These are phyloP conservation scores for Euzetes globulus DNA, from an alignment of 2,888 invertebrate species.

Conservation along the genomic window DNA sequence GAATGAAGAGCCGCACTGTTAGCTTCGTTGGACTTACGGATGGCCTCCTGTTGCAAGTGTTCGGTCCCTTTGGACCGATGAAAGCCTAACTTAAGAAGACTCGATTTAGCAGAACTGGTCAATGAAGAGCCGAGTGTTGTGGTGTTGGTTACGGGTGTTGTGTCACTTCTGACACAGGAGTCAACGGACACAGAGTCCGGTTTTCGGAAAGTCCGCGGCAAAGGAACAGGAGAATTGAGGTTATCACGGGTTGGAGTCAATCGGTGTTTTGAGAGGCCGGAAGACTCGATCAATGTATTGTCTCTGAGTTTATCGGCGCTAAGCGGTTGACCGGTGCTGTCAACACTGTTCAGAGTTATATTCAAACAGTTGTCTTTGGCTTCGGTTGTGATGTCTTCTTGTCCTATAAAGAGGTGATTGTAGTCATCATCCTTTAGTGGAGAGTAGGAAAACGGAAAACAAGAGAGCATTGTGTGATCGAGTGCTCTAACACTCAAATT, in stretches of 20 bases:
- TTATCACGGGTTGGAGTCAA: conserved; percentile 12
- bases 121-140: background rate
- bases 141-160: background rate
- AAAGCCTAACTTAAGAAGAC: conserved; percentile 19
- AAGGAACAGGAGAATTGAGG: background rate
- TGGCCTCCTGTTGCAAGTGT: conserved; percentile 33
- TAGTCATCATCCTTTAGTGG: conserved; percentile 23
- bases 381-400: background rate
- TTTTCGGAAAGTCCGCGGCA: conserved; percentile 20
- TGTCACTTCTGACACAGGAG: background rate
- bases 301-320: background rate
- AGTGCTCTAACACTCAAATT: background rate
- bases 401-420: conserved; percentile 22
- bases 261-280: background rate
- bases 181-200: background rate
- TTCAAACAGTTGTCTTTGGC: conserved; percentile 10
- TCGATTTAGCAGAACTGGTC: conserved; percentile 14
- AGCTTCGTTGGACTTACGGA: conserved; percentile 31
- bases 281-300: background rate
- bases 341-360: background rate
- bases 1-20: conserved; percentile 22
- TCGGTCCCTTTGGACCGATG: conserved; percentile 33
- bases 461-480: conserved; percentile 21
- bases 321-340: background rate
- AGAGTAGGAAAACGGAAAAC: conserved; percentile 20